Conservation (phyloP, 2,113 vertebrate genomes). For the Phalacrocorax brasilianus region DNA sequence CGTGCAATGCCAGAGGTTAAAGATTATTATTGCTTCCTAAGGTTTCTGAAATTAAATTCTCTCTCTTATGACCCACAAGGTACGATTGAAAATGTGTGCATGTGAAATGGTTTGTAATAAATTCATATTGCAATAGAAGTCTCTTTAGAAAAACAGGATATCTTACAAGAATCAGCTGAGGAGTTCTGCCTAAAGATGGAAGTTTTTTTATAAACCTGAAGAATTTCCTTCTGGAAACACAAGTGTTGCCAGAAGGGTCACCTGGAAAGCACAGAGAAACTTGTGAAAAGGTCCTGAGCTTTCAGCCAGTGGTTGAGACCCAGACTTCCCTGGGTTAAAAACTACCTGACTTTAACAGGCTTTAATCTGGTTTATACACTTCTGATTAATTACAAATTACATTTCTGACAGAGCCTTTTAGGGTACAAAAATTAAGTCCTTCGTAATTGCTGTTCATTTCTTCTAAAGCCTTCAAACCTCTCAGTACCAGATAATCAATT, state of each 20-base stretch:
- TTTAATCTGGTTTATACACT: neutral
- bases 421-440: neutral
- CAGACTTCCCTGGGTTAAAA: neutral
- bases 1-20: slow-evolving; percentile 29
- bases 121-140: neutral
- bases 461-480: neutral
- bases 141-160: slow-evolving; percentile 16
- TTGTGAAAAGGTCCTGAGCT: neutral
- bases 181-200: neutral
- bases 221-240: neutral
- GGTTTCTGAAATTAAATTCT: slow-evolving; percentile 42
- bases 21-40: slow-evolving; percentile 46
- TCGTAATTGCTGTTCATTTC: neutral
- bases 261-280: neutral
- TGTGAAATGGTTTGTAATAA: slow-evolving; percentile 23
- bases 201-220: neutral
- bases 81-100: neutral
- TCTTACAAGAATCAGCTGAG: neutral
- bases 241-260: neutral
- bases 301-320: neutral
- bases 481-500: neutral
- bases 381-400: neutral
- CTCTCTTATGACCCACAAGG: slow-evolving; percentile 11
- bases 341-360: neutral
- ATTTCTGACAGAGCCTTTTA: slow-evolving; percentile 19